phyloP scores from a whole-genome alignment of 2,113 vertebrate species.

The Pomatostomus ruficeps region DNA sequence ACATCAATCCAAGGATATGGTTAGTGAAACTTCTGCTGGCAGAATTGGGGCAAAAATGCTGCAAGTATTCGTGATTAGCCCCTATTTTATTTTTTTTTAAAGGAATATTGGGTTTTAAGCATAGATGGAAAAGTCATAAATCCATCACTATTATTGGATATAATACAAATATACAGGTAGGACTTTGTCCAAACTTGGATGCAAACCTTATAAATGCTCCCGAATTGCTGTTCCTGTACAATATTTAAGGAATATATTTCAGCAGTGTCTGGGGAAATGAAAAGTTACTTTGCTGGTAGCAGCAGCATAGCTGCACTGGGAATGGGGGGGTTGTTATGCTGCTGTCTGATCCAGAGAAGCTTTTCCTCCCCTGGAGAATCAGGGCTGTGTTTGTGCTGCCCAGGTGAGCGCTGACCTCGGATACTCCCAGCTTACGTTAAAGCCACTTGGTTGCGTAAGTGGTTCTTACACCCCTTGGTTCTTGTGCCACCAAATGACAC shows the following conservation, averaged over 20 bases:
- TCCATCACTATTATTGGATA: neutral
- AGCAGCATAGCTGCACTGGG: neutral
- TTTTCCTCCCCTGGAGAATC: neutral
- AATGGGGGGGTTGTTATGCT: no score
- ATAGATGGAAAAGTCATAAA: neutral
- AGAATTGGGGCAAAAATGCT: neutral
- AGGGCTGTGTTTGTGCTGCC: neutral
- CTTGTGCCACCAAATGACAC: neutral
- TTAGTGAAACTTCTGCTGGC: neutral
- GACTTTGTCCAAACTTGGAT: neutral
- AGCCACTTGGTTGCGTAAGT: neutral
- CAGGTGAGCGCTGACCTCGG: neutral
- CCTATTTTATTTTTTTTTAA: neutral
- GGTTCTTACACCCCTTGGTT: neutral
- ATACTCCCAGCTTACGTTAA: neutral
- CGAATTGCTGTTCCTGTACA: neutral
- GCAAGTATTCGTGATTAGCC: neutral
- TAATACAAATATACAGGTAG: neutral
- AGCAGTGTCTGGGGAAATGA: neutral
- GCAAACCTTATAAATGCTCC: neutral
- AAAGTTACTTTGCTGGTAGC: neutral
- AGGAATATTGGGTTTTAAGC: neutral
- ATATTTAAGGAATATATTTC: neutral
- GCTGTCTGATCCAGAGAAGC: neutral
- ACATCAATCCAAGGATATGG: neutral